Evolutionary conservation across 2,113 vertebrate genomes (phyloP), one percentile per base, ranked within the genome.

Genomic region (Oncorhynchus tshawytscha): DNA sequence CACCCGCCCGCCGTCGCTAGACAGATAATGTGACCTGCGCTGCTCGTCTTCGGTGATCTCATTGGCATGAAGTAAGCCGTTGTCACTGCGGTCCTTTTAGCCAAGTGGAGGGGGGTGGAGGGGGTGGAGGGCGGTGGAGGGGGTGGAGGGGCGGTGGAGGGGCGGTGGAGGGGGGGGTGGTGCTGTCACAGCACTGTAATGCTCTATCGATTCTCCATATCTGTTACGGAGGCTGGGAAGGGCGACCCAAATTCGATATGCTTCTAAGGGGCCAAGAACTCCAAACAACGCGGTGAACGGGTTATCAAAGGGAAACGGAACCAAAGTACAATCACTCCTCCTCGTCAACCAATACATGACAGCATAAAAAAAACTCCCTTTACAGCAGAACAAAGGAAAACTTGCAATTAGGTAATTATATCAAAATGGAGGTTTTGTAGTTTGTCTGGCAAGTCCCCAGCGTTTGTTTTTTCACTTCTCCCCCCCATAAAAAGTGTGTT

Each of bases 141-240:
- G 29, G 59, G 24, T 1, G 24, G 4, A n/a, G n/a, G n/a, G n/a
- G n/a, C 7, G 27, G 27, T 27, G 27, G 27, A 27, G 57, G 1
- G 24, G 80, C 6, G 76, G 84, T 80, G 60, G 82, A 11, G 81
- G 57, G 1, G 24, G 80, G 1, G 76, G 84, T 80, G 60, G 82
- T 45, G 81, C 81, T 90, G 89, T 92, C 90, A 90, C 88, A 85
- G 85, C 66, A 84, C 87, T 82, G 90, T 88, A 84, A 88, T 86
- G 86, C 85, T 87, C 81, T 91, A 93, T 94, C 87, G 92, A 94
- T 94, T 92, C 83, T 89, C 87, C 88, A 77, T 93, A 94, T 95
- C 91, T 85, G 90, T 94, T 94, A 93, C 92, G 72, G 90, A 90
- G 87, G 75, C 82, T 82, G 80, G 87, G 83, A 89, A 84, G 87